These are phyloP conservation scores for Protonibea diacanthus DNA, from an alignment of 2,797 vertebrate genomes.

Conservation along the genomic window DNA sequence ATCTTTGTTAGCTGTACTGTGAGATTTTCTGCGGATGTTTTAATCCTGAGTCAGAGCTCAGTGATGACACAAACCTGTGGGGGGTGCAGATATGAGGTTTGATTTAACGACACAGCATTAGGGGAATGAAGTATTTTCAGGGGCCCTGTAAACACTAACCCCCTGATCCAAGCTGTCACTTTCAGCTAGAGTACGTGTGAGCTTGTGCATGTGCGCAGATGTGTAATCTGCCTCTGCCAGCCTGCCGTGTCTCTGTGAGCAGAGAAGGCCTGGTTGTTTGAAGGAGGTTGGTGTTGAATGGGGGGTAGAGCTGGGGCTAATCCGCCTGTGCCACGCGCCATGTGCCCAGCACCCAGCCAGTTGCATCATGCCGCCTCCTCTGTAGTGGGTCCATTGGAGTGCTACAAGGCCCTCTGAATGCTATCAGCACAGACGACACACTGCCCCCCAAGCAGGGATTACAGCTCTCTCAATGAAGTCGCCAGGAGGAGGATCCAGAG, in stretches of 20 bases:
- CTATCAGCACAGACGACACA: slow-evolving; percentile 85
- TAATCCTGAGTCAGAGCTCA: slow-evolving; percentile 54
- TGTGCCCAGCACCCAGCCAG: slow-evolving; percentile 78
- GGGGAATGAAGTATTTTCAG: slow-evolving; percentile 58
- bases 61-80: slow-evolving; percentile 35
- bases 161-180: slow-evolving; percentile 50
- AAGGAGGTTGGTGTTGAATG: slow-evolving; percentile 66
- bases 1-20: not conserved
- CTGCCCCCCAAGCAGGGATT: slow-evolving; percentile 84
- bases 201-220: slow-evolving; percentile 43
- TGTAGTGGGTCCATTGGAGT: slow-evolving; percentile 78
- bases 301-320: slow-evolving; percentile 74
- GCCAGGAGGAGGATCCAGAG: slow-evolving; percentile 77
- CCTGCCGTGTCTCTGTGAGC: slow-evolving; percentile 67
- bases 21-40: slow-evolving; percentile 16
- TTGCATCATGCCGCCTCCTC: slow-evolving; percentile 72
- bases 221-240: slow-evolving; percentile 82
- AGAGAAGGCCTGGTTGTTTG: slow-evolving; percentile 67
- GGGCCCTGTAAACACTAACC: slow-evolving; percentile 54
- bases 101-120: slow-evolving; percentile 48
- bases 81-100: slow-evolving; percentile 43
- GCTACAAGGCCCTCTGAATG: slow-evolving; percentile 81
- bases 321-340: slow-evolving; percentile 75
- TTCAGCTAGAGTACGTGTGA: slow-evolving; percentile 48
- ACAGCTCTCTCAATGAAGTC: slow-evolving; percentile 79